These are phyloP conservation scores for Chrysolophus pictus DNA, from an alignment of 2,797 vertebrate species.

Conservation along the genomic window DNA sequence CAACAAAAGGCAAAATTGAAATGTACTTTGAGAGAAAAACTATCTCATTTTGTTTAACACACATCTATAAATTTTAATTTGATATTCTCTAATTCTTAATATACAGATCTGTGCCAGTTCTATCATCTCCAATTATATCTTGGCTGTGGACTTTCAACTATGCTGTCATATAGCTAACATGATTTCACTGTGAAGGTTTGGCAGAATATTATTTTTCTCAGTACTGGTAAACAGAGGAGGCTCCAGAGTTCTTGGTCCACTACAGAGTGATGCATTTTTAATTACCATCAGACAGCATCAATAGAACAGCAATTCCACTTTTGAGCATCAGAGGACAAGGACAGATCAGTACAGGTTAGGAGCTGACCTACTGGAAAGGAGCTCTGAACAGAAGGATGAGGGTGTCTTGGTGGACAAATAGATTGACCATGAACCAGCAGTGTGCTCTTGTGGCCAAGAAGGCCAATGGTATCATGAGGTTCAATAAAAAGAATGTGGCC, in stretches of 20 bases:
- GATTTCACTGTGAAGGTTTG: not conserved
- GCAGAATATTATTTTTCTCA: not conserved
- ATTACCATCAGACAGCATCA: not conserved
- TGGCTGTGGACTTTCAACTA: not conserved
- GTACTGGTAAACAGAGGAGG: not conserved
- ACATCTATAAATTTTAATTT: not conserved
- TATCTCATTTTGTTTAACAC: not conserved
- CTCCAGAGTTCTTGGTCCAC: not conserved
- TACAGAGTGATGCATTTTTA: not conserved
- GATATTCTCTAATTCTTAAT: not conserved
- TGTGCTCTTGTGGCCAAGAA: not conserved
- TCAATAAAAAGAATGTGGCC: not conserved
- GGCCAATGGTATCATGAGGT: not conserved
- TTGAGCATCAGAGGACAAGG: not conserved
- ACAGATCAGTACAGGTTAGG: not conserved
- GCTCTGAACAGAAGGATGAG: not conserved
- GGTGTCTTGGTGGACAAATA: not conserved
- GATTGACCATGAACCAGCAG: not conserved
- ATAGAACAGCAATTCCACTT: not conserved
- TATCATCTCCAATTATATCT: not conserved
- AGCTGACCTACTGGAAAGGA: not conserved
- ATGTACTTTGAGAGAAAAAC: not conserved
- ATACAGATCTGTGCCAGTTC: not conserved
- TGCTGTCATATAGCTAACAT: not conserved
- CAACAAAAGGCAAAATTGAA: not conserved